Evolutionary conservation across 2,797 vertebrate genomes (phyloP).

Genomic region (Setipinna tenuifilis): DNA sequence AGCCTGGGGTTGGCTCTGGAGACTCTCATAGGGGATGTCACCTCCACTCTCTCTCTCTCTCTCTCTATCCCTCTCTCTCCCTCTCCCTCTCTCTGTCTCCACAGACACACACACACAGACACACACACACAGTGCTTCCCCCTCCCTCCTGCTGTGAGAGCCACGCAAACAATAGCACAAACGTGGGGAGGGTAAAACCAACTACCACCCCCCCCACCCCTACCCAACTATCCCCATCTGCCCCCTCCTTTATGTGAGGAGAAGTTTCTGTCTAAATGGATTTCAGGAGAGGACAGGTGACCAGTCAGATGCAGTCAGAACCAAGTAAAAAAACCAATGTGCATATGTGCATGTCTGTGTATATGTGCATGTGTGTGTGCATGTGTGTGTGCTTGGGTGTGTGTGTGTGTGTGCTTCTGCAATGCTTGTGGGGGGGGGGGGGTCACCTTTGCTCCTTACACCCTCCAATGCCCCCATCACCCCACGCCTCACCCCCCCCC

Average conservation of each 20-base stretch:
- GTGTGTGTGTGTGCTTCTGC: neutral
- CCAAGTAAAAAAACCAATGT: neutral
- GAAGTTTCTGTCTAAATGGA: conserved; percentile 90
- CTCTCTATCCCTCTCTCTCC: conserved; percentile 48
- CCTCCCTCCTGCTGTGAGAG: conserved; percentile 38
- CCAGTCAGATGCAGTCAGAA: conserved; percentile 75
- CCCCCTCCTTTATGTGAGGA: conserved; percentile 85
- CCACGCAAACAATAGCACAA: conserved; percentile 54
- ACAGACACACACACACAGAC: neutral
- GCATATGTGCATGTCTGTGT: conserved; percentile 53
- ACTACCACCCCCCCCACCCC: neutral
- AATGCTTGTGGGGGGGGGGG: conserved; percentile 59
- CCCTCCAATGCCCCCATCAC: conserved; percentile 58
- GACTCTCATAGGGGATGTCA: conserved; percentile 72
- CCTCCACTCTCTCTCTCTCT: conserved; percentile 64
- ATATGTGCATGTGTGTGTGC: neutral
- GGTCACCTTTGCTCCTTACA: conserved; percentile 60
- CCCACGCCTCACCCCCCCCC: conserved; percentile 50
- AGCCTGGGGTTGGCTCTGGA: conserved; percentile 73
- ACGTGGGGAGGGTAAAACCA: conserved; percentile 44
- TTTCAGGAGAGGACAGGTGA: conserved; percentile 87
- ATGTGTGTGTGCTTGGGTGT: neutral
- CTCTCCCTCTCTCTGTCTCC: conserved; percentile 41
- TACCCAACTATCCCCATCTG: neutral
- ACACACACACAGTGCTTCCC: conserved; percentile 14